Base-by-base conservation (phyloP, 2,888 invertebrate species). In the Idaea dimidiata region DNA sequence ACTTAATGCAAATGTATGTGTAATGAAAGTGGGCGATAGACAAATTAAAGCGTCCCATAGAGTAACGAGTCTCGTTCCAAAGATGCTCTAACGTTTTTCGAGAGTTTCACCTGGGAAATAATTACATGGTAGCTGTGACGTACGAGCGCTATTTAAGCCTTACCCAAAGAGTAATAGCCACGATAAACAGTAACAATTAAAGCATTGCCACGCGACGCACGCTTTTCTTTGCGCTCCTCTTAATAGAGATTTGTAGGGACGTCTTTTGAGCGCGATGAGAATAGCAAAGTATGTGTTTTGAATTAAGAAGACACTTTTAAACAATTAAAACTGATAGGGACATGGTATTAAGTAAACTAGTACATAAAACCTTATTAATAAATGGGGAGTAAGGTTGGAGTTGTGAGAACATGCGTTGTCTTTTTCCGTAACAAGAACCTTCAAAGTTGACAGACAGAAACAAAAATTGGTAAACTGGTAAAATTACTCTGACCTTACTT, bases 151-250 rank as follows among this genome's bases (percentile, higher is more conserved):
- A 89, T 89, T 91, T 90, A 89, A 88, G 86, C 84, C 81, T 78
- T 74, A 81, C 86, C 85, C 86, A 85, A 83, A 89, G 91, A 91
- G 84, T 86, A 89, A 91, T 91, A 81, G 84, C 75, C 69, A 84
- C 87, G 88, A 91, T 91, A 91, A 91, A 91, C 88, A 89, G 83
- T 77, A 80, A 84, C 90, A 91, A 91, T 91, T 91, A 91, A 91
- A 91, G 85, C 89, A 90, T 91, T 88, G 89, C 89, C 79, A 89
- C 81, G 84, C 91, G 91, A 89, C 90, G 87, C 89, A 89, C 90
- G 88, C 87, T 78, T 89, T 89, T 91, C 90, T 89, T 90, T 89
- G 84, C 85, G 80, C 86, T 82, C 62, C 79, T 72, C 64, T 72
- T 89, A 89, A 91, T 89, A 83, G 84, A 87, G 87, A 90, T 89